Percentiles rank a stretch among this genome's conserved stretches.
Evolutionary conservation across 2,797 vertebrate genomes (phyloP).

Genomic region (Lagocephalus sceleratus): DNA sequence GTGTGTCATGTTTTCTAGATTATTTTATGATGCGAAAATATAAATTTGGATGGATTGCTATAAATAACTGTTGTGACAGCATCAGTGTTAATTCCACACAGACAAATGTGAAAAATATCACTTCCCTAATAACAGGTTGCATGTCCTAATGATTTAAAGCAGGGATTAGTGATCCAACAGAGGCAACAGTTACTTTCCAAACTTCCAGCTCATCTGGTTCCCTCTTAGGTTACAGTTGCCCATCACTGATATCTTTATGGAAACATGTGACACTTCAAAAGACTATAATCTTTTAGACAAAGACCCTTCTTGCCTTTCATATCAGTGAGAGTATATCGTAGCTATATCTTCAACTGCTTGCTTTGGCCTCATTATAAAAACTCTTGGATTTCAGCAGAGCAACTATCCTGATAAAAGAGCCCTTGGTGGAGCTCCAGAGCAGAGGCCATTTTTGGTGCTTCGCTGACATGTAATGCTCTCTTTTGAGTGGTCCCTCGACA

Average conservation of each 20-base stretch:
- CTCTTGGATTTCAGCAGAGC: constrained; percentile 64
- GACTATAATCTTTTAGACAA: constrained; percentile 47
- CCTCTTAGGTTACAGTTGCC: constrained; percentile 55
- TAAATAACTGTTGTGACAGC: too few relatives aligned
- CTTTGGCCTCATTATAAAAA: constrained; percentile 54
- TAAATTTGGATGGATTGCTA: too few relatives aligned
- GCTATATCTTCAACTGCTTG: constrained; percentile 55
- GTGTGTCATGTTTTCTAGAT: too few relatives aligned
- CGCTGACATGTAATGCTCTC: constrained; percentile 62
- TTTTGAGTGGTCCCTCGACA: constrained; percentile 60
- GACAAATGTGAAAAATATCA: too few relatives aligned
- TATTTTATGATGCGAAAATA: too few relatives aligned
- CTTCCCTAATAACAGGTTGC: too few relatives aligned
- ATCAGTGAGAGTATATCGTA: constrained; percentile 53
- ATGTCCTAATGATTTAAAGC: too few relatives aligned
- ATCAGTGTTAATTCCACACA: too few relatives aligned
- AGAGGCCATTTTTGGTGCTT: constrained; percentile 69
- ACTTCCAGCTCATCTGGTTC: constrained; percentile 9
- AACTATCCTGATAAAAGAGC: constrained; percentile 49
- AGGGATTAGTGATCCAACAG: constrained; percentile 8
- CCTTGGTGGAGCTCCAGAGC: constrained; percentile 48
- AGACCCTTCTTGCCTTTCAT: constrained; percentile 54
- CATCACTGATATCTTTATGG: constrained; percentile 40
- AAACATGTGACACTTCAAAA: constrained; percentile 56
- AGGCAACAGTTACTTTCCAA: constrained; percentile 18